phyloP scores from a whole-genome alignment of 2,888 invertebrate genomes.

The Ormyrus rosae region DNA sequence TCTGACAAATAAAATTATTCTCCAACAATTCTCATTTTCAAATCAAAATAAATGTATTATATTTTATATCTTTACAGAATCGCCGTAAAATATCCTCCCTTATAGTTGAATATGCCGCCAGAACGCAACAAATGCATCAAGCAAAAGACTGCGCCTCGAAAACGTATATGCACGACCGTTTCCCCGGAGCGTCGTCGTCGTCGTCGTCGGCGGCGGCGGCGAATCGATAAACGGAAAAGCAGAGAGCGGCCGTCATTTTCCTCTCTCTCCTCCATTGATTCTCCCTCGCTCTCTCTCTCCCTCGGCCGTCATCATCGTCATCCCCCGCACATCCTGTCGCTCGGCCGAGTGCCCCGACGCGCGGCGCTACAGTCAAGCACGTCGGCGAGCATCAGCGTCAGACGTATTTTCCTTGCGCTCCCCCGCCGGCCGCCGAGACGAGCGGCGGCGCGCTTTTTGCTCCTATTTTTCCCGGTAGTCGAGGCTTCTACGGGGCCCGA shows the following conservation, averaged over 20 bases:
- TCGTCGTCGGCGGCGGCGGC: neutral
- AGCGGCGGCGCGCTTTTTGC: no score
- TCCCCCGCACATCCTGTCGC: neutral
- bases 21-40: no score
- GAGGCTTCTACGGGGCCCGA: neutral
- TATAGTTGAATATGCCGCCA: neutral
- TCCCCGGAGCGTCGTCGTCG: neutral
- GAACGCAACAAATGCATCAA: no score
- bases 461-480: no score
- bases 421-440: no score
- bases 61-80: no score
- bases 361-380: conserved; percentile 10
- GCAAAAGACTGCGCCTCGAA: no score
- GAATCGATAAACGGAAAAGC: conserved; percentile 17
- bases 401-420: neutral
- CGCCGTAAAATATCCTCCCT: neutral
- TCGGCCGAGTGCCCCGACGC: conserved; percentile 15
- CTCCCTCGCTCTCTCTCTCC: neutral
- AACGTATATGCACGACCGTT: neutral
- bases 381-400: conserved; percentile 49
- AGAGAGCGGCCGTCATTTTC: conserved; percentile 7
- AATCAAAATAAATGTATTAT: no score
- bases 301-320: neutral
- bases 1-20: no score
- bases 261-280: neutral